Conservation (phyloP, 1,140 invertebrate genomes). For the Fopius arisanus region DNA sequence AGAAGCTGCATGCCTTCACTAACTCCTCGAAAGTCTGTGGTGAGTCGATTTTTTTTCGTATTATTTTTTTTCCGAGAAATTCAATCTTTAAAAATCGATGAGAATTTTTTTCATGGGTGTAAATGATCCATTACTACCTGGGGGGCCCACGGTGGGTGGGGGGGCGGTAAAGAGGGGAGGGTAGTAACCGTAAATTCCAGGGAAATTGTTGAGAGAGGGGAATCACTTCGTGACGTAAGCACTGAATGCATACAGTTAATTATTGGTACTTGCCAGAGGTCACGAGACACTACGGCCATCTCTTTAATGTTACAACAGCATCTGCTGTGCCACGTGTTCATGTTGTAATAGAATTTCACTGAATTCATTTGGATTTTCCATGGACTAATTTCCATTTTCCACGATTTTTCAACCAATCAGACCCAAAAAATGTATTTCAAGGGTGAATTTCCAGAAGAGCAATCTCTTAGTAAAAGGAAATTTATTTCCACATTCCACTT, state of each 20-base stretch:
- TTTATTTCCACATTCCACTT: no score
- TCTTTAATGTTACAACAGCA: slow-evolving; percentile 44
- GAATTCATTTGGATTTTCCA: not conserved
- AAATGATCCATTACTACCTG: not conserved
- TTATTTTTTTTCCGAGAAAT: not conserved
- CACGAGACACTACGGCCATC: slow-evolving; percentile 43
- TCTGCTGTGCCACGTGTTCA: slow-evolving; percentile 52
- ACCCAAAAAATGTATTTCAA: no score
- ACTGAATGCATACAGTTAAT: slow-evolving; percentile 46
- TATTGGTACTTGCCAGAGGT: slow-evolving; percentile 56
- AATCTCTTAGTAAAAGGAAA: no score
- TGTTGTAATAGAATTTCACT: not conserved
- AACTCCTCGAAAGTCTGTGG: slow-evolving; percentile 66
- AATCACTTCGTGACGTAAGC: slow-evolving; percentile 36
- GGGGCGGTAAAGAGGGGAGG: slow-evolving; percentile 4
- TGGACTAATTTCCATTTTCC: no score
- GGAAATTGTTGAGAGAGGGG: slow-evolving; percentile 5
- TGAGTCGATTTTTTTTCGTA: slow-evolving; percentile 16
- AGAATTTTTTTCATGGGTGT: not conserved
- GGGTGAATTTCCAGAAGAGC: no score
- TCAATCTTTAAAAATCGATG: not conserved
- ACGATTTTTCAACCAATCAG: no score
- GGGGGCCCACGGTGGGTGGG: not conserved
- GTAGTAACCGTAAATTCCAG: not conserved
- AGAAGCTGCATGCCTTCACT: slow-evolving; percentile 76